These are phyloP conservation scores for Leptinotarsa lineolata DNA, from an alignment of 1,140 invertebrate genomes.

Conservation along the genomic window DNA sequence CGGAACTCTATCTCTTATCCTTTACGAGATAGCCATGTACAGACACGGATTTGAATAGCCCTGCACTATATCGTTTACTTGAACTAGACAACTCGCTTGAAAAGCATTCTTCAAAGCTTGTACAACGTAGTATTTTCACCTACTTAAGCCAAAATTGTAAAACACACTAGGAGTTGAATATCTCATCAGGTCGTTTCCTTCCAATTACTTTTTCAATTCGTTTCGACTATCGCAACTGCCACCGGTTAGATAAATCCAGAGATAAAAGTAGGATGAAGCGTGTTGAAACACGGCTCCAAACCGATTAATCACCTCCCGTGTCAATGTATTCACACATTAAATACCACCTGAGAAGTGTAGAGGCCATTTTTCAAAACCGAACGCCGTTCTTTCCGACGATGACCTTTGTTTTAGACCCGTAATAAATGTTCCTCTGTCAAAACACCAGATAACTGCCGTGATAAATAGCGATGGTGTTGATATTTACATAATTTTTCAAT, in stretches of 20 bases:
- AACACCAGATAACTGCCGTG: constrained; percentile 12
- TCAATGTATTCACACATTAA: constrained; percentile 27
- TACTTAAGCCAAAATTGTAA: too few relatives aligned
- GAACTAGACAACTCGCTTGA: too few relatives aligned
- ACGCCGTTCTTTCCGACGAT: constrained; percentile 16
- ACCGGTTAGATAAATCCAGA: constrained; percentile 15
- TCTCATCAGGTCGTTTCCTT: background rate
- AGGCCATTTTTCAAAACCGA: constrained; percentile 23
- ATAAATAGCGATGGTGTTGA: constrained; percentile 15
- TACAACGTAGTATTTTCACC: too few relatives aligned
- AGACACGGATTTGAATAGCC: too few relatives aligned
- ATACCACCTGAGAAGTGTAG: constrained; percentile 22
- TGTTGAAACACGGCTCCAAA: constrained; percentile 12
- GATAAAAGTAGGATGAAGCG: constrained; percentile 12
- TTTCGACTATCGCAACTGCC: constrained; percentile 16
- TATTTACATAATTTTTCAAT: constrained; percentile 26
- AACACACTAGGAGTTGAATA: too few relatives aligned
- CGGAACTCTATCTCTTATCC: too few relatives aligned
- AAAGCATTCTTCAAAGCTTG: too few relatives aligned
- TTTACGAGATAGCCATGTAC: too few relatives aligned
- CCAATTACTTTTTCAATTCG: constrained; percentile 7
- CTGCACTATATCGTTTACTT: too few relatives aligned
- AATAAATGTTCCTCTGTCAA: constrained; percentile 24
- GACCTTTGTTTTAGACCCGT: constrained; percentile 23
- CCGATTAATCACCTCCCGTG: constrained; percentile 23